Evolutionary conservation across 2,888 invertebrate genomes (phyloP).

Genomic region (Noctua comes): DNA sequence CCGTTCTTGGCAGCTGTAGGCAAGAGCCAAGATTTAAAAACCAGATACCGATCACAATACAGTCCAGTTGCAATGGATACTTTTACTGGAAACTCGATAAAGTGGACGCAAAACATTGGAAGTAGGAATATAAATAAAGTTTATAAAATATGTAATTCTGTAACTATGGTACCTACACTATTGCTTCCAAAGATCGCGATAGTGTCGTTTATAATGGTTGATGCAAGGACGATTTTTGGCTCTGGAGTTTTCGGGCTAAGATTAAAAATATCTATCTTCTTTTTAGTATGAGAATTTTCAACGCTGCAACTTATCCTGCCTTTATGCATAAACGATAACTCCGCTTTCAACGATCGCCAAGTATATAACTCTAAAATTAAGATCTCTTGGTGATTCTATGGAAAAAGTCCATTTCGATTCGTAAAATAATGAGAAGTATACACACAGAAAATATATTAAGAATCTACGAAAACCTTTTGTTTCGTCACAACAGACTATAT

Average conservation of each 20-base stretch:
- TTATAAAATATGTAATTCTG: background rate
- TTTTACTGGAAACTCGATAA: slow-evolving; percentile 29
- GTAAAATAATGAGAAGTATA: background rate
- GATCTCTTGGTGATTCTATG: background rate
- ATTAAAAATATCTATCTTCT: background rate
- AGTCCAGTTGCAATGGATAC: slow-evolving; percentile 32
- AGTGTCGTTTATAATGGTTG: background rate
- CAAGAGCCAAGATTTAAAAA: slow-evolving; percentile 46
- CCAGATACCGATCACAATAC: slow-evolving; percentile 38
- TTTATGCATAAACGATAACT: background rate
- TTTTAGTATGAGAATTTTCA: background rate
- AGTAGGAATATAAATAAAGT: slow-evolving; percentile 22
- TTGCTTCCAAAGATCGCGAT: background rate
- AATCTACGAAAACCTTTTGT: background rate
- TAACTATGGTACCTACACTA: background rate
- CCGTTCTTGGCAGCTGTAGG: slow-evolving; percentile 46
- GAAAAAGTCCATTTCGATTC: background rate
- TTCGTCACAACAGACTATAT: background rate
- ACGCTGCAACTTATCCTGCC: background rate
- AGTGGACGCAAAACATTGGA: slow-evolving; percentile 1
- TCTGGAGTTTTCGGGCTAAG: background rate
- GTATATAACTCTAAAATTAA: background rate
- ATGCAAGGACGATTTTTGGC: background rate
- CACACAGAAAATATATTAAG: background rate
- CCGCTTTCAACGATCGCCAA: background rate